These are phyloP conservation scores for Oceanodroma leucorhoa DNA, from an alignment of 2,797 vertebrate species.

Conservation along the genomic window DNA sequence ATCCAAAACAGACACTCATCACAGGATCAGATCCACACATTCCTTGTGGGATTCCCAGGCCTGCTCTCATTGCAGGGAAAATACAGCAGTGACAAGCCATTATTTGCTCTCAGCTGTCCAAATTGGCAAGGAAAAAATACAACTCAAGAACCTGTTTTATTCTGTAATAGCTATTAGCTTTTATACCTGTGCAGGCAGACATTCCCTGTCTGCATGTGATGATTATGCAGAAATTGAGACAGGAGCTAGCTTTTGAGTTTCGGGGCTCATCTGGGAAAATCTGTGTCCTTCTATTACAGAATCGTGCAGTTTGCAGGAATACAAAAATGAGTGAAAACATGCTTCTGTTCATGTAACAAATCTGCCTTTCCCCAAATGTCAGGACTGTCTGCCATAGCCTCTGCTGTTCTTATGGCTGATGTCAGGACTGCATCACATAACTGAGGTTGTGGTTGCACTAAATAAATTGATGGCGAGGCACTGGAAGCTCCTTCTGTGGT, in stretches of 20 bases:
- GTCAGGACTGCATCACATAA: neutral
- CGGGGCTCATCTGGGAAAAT: neutral
- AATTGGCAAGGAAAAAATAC: neutral
- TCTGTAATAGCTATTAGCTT: neutral
- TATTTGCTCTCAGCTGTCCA: neutral
- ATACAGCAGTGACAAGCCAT: neutral
- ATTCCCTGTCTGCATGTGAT: neutral
- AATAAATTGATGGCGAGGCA: neutral
- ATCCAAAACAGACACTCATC: neutral
- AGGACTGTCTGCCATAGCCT: neutral
- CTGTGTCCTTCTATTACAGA: neutral
- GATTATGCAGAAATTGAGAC: neutral
- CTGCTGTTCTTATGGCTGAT: neutral
- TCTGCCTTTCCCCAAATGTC: neutral
- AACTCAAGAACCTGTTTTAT: neutral
- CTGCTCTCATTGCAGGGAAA: neutral
- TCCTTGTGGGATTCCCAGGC: constrained; percentile 3
- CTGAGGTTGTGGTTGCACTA: neutral
- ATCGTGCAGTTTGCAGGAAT: neutral
- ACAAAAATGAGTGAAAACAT: neutral
- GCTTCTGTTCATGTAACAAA: neutral
- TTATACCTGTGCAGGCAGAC: neutral
- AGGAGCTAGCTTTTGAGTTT: neutral
- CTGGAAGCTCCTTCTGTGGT: neutral
- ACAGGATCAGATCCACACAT: neutral